Evolutionary conservation across 2,797 vertebrate genomes (phyloP), one percentile per base, ranked within the genome.

Genomic region (Pogonophryne albipinna): DNA sequence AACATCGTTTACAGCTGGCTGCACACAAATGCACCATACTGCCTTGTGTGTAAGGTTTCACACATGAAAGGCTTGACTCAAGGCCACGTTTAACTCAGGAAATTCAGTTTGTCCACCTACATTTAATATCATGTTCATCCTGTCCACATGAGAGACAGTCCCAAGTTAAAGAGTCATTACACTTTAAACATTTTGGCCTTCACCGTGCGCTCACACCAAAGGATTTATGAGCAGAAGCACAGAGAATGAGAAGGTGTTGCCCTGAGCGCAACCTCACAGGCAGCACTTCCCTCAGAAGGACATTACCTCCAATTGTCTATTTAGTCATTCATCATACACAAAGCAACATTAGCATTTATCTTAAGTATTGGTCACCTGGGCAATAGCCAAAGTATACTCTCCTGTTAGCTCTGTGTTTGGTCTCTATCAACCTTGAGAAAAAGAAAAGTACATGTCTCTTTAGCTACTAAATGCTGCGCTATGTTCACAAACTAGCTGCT

Each of bases 1-100:
- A 10, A 13, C 9, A 38, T 51, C 41, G 42, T 72, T 71, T 34
- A 59, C 63, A 55, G 79, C 67, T 53, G 55, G 63, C 73, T 62
- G 41, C 65, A 52, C 65, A 68, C 63, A 60, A 44, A 31, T 14
- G 6, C 19, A 15, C 42, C 7, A 0, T 11, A 27, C 49, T 53
- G 19, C 31, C 51, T 49, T 49, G 34, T 17, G 23, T 52, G 66
- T 61, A 65, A 74, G 72, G 51, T 77, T 55, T 70, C 50, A 13
- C 65, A 47, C 51, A 56, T 23, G 42, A 74, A 62, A 83, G 58
- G 31, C 44, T 51, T 12, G 12, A 57, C 70, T 64, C 19, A 67
- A 69, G 53, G 56, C 41, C 15, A 10, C 31, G 12, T 76, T 75
- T 46, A 66, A 41, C 42, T 6, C 2, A 49, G 38, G 56, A 65